These are phyloP conservation scores for Mastacembelus armatus DNA, from an alignment of 2,797 vertebrate species.

Conservation along the genomic window DNA sequence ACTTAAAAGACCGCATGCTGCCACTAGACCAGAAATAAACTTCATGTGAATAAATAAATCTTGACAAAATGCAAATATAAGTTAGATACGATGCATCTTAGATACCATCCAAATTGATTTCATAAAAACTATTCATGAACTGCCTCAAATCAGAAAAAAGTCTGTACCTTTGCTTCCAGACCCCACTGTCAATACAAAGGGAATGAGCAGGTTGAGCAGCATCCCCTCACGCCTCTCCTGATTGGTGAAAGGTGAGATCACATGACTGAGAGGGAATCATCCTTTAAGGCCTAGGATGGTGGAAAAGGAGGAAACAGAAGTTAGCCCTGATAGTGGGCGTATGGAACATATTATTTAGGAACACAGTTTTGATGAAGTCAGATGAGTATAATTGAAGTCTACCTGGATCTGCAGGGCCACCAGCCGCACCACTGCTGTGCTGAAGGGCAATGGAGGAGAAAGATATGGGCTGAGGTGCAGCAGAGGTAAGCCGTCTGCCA, in stretches of 20 bases:
- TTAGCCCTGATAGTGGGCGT: rapidly evolving
- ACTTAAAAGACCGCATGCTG: too few relatives aligned
- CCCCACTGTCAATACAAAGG: conserved; percentile 98
- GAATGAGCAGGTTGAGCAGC: conserved; percentile 98
- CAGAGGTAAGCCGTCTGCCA: conserved; percentile 98
- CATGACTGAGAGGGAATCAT: conserved; percentile 98
- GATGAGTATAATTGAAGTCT: conserved; percentile 12
- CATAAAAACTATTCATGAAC: too few relatives aligned
- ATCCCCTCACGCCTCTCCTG: conserved; percentile 99
- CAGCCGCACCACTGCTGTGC: conserved; percentile 97
- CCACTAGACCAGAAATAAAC: too few relatives aligned
- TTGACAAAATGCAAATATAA: too few relatives aligned
- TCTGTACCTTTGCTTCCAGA: conserved; percentile 96
- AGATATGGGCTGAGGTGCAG: conserved; percentile 99
- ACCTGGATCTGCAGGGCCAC: conserved; percentile 99
- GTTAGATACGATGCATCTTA: too few relatives aligned
- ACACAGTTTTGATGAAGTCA: neutral
- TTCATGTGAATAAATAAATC: too few relatives aligned
- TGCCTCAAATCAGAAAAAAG: too few relatives aligned
- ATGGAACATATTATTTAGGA: too few relatives aligned
- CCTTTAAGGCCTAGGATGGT: conserved; percentile 92
- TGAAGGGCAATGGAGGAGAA: conserved; percentile 98
- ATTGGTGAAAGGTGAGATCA: conserved; percentile 99
- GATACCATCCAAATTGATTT: too few relatives aligned
- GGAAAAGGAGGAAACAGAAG: neutral